phyloP scores from a whole-genome alignment of 2,113 vertebrate genomes.

The Ctenomys sociabilis region DNA sequence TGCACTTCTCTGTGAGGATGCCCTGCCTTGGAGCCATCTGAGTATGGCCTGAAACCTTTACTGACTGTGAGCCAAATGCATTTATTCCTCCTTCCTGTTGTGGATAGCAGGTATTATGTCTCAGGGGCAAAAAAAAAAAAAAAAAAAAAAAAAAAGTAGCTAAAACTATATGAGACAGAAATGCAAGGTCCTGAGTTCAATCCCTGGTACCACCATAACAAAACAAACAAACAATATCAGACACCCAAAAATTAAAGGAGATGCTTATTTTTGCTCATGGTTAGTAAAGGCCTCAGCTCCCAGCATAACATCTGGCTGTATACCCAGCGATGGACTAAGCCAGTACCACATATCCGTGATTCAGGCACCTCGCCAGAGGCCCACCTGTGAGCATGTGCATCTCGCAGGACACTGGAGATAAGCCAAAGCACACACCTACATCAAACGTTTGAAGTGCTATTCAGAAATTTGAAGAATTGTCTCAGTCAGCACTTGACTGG shows the following conservation, averaged over 20 bases:
- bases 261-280: background rate
- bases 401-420: background rate
- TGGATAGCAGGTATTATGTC: background rate
- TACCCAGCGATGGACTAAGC: background rate
- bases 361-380: too few relatives aligned
- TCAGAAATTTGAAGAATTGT: background rate
- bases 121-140: background rate
- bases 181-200: too few relatives aligned
- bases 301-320: background rate
- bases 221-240: background rate
- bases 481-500: background rate
- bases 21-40: background rate
- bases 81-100: background rate
- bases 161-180: background rate
- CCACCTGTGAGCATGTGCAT: background rate
- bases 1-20: background rate
- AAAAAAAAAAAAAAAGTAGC: background rate
- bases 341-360: background rate
- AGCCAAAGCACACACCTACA: background rate
- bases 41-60: background rate
- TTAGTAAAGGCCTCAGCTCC: background rate
- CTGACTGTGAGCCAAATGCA: background rate
- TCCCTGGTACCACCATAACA: too few relatives aligned
- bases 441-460: constrained; percentile 13
- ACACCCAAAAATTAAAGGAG: background rate